Evolutionary conservation across 2,888 invertebrate genomes (phyloP).

Genomic region (Allophyes oxyacanthae): DNA sequence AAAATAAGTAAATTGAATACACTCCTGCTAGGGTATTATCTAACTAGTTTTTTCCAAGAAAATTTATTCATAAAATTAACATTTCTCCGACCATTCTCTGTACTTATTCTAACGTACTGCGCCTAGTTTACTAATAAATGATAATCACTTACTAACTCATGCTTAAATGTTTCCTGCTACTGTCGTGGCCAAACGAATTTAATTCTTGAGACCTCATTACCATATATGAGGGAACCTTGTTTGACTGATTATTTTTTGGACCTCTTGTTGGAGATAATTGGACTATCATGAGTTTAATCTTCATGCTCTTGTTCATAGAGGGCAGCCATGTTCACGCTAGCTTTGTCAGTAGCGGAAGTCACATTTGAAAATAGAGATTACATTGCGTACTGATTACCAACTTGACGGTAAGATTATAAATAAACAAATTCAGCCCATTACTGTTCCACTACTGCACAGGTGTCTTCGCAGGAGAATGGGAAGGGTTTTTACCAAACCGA

Average conservation of each 20-base stretch:
- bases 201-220: constrained; percentile 79
- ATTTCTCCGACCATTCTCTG: constrained; percentile 29
- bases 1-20: neutral
- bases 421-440: too few relatives aligned
- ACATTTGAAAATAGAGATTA: constrained; percentile 10
- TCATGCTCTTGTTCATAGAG: constrained; percentile 29
- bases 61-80: constrained; percentile 67
- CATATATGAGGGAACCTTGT: constrained; percentile 70
- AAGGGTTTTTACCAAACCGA: too few relatives aligned
- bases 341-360: constrained; percentile 21
- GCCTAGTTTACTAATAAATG: constrained; percentile 77
- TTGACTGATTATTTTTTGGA: constrained; percentile 66
- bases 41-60: constrained; percentile 26
- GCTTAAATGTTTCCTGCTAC: constrained; percentile 86
- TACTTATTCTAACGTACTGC: constrained; percentile 49
- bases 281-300: constrained; percentile 43
- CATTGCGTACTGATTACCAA: too few relatives aligned
- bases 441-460: too few relatives aligned
- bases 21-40: constrained; percentile 12
- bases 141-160: constrained; percentile 82
- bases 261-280: constrained; percentile 51
- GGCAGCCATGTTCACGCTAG: constrained; percentile 13
- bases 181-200: constrained; percentile 75
- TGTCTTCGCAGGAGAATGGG: too few relatives aligned
- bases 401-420: too few relatives aligned